Base-by-base conservation (phyloP, 2,113 vertebrate genomes). In the Athene noctua region DNA sequence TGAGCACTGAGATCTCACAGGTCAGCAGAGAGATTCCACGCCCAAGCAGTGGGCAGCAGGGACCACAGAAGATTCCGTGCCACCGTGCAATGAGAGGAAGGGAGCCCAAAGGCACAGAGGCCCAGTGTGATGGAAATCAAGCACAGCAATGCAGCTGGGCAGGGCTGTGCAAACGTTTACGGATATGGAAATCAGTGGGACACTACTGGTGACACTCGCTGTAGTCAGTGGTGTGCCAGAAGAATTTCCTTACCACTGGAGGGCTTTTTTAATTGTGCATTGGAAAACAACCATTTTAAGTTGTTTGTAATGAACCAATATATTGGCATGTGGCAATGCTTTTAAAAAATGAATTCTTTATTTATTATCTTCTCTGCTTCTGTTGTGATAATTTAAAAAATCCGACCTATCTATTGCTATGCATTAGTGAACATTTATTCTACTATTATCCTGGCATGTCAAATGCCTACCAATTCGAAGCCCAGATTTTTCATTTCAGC, bases 51-150 rank as follows among this genome's bases (percentile, higher is more conserved):
- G 59, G 79, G 29, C 26, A 13, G 10, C 10, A 22, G 62, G 47
- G 61, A 84, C 14, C 55, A 25, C 0, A 1, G 75, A 30, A 42
- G n/a, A 30, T 23, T 63, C 65, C 62, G 15, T 15, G 52, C 9
- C 1, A 3, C 34, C 62, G 44, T 1, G 0, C 4, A n/a, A 4
- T 11, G 57, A 63, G 44, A 71, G 26, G n/a, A 54, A 32, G 40
- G 1, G 1, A 88, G 59, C 29, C 10, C 78, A 74, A 66, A 65
- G 38, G 42, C 32, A 54, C 30, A 55, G 51, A 62, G n/a, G 26
- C n/a, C 32, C 78, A 15, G 29, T 7, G 15, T 2, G 85, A 36
- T 20, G 44, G 58, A 47, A 92, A 75, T 20, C 1, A 27, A 92
- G 25, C 84, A 72, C 11, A 84, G 29, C 19, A 47, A 84, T 52